Percentiles rank a stretch among this genome's conserved stretches.
Evolutionary conservation across 2,113 vertebrate genomes (phyloP).

Genomic region (Tupaia tana): DNA sequence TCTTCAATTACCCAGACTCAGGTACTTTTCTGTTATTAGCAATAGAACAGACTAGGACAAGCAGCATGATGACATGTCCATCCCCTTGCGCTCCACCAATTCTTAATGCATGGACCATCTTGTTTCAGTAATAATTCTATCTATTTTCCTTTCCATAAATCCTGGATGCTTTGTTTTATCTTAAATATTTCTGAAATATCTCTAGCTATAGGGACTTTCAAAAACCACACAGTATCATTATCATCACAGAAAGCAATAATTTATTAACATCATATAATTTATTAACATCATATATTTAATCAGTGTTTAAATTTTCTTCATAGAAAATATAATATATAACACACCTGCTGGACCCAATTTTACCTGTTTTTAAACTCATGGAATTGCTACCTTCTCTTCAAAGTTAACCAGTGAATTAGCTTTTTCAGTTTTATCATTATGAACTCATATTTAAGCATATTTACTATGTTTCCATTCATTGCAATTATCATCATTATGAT

Average conservation of each 20-base stretch:
- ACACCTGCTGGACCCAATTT: neutral
- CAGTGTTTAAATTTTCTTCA: neutral
- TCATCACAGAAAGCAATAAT: neutral
- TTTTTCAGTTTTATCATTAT: neutral
- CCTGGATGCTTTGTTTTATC: neutral
- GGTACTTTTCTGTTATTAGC: no score
- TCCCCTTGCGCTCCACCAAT: neutral
- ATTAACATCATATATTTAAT: neutral
- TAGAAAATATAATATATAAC: no score
- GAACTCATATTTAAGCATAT: neutral
- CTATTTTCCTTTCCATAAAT: neutral
- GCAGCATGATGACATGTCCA: neutral
- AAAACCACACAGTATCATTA: neutral
- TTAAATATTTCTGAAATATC: neutral
- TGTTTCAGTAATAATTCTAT: neutral
- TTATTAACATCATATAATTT: neutral
- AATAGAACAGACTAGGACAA: neutral
- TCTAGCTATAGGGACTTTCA: neutral
- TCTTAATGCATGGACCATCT: neutral
- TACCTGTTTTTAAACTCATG: slow-evolving; percentile 38
- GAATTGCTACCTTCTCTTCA: neutral
- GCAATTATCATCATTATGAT: neutral
- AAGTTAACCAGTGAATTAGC: neutral
- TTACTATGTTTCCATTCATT: slow-evolving; percentile 4
- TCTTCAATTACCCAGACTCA: no score